Evolutionary conservation across 1,140 invertebrate species (phyloP).

Genomic region (Drosophila serrata): DNA sequence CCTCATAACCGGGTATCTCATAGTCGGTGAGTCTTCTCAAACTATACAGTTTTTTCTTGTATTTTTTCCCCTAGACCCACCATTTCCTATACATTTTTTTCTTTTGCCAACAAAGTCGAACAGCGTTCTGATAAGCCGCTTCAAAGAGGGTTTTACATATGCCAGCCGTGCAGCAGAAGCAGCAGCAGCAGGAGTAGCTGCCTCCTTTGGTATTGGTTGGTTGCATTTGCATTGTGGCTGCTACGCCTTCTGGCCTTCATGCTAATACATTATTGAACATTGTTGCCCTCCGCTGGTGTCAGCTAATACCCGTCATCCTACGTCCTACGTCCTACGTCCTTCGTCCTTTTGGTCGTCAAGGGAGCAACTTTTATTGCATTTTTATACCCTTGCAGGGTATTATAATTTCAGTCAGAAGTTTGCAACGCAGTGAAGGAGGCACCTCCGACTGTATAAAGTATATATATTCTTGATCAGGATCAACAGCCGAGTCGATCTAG

Average conservation of each 20-base stretch:
- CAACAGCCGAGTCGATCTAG: no score
- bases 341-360: constrained; percentile 8
- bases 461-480: no score
- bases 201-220: constrained; percentile 30
- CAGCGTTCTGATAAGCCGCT: constrained; percentile 73
- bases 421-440: no score
- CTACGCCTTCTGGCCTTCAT: constrained; percentile 17
- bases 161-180: constrained; percentile 30
- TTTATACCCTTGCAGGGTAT: no score
- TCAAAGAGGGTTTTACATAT: constrained; percentile 81
- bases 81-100: constrained; percentile 29
- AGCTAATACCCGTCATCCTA: constrained; percentile 53
- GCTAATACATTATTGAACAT: constrained; percentile 80
- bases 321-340: constrained; percentile 27
- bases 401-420: no score
- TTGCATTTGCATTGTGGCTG: constrained; percentile 43
- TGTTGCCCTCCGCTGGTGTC: constrained; percentile 64
- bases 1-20: background rate
- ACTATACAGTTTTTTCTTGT: constrained; percentile 3
- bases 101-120: constrained; percentile 60
- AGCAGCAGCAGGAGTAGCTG: background rate
- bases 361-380: constrained; percentile 63
- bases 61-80: constrained; percentile 3
- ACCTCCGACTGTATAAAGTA: no score
- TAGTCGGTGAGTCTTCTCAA: background rate